Conservation (phyloP, 2,797 vertebrate genomes). For the Dendrocincla fuliginosa region DNA sequence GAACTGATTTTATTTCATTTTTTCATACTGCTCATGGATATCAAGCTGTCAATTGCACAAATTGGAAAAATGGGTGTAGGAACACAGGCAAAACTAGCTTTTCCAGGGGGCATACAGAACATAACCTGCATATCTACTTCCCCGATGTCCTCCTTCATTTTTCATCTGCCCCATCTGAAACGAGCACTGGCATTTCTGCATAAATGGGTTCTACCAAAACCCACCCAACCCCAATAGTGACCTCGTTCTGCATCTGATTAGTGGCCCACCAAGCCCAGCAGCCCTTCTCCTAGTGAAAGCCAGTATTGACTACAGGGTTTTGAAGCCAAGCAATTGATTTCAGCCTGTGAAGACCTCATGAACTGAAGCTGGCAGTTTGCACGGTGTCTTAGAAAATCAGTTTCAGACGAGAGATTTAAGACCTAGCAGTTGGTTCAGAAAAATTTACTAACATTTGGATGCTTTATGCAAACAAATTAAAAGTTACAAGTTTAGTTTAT, state of each 20-base stretch:
- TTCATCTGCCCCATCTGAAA: neutral
- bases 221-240: neutral
- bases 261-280: neutral
- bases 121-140: neutral
- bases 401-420: neutral
- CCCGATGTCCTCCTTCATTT: neutral
- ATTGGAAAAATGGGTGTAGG: neutral
- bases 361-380: neutral
- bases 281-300: neutral
- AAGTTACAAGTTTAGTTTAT: neutral
- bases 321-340: conserved; percentile 21
- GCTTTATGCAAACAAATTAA: neutral
- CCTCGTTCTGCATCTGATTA: neutral
- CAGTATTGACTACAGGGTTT: conserved; percentile 11
- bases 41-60: neutral
- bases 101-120: neutral
- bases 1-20: neutral
- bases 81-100: conserved; percentile 2
- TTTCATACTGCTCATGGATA: neutral
- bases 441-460: neutral
- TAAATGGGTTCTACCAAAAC: neutral
- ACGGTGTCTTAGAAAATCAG: neutral
- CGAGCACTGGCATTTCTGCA: neutral
- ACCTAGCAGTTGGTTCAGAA: neutral
- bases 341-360: neutral